Conservation (phyloP, 2,888 invertebrate species). For the Corythucha ciliata region DNA sequence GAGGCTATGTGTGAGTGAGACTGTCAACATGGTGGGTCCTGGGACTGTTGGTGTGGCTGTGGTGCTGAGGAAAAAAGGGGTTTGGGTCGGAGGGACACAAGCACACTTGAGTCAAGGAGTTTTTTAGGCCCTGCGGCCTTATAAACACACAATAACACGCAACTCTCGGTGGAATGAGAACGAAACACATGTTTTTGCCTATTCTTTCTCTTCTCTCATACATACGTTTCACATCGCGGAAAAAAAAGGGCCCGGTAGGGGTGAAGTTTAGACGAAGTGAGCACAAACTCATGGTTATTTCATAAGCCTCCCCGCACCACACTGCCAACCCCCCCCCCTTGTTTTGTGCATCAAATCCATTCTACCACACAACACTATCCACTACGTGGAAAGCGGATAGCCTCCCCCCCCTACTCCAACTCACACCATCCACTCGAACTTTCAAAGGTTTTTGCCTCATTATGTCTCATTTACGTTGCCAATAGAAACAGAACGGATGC, state of each 20-base stretch:
- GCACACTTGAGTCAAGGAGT: slow-evolving; percentile 3
- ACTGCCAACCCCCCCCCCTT: too few species aligned
- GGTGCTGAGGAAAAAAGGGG: too few species aligned
- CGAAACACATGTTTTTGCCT: slow-evolving; percentile 7
- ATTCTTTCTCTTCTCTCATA: background rate
- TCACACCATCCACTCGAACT: too few species aligned
- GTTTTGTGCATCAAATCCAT: too few species aligned
- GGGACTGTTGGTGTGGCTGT: background rate
- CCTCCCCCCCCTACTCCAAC: too few species aligned
- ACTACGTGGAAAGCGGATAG: too few species aligned
- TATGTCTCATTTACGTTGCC: background rate
- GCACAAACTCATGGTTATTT: background rate
- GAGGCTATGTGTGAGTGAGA: background rate
- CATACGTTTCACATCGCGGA: background rate
- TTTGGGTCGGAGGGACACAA: too few species aligned
- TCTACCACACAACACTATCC: too few species aligned
- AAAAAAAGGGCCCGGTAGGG: too few species aligned
- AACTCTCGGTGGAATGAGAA: too few species aligned
- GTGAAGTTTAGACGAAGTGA: too few species aligned
- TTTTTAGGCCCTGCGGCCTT: background rate
- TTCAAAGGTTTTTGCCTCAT: background rate
- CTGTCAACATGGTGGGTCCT: background rate
- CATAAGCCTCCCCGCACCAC: too few species aligned
- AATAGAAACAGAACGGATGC: background rate
- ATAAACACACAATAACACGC: background rate